These are phyloP conservation scores for Melanotaenia maccullochi DNA, from an alignment of 2,797 vertebrate genomes.

Conservation along the genomic window DNA sequence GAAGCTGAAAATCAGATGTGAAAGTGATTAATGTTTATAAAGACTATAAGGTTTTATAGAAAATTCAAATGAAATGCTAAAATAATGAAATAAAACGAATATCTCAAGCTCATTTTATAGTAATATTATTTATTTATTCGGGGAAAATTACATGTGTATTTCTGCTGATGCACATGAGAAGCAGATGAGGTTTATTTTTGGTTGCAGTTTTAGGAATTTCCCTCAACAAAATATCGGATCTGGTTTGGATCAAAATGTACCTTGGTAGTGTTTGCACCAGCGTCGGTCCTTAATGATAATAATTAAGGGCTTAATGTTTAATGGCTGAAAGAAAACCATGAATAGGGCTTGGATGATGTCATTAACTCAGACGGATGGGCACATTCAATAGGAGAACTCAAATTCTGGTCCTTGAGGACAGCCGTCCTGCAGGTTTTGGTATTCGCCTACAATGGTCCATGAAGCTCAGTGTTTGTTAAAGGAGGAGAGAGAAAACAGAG, in stretches of 20 bases:
- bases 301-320: not conserved
- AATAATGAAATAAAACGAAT: no score
- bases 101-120: no score
- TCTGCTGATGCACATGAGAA: not conserved
- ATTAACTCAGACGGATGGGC: accelerated
- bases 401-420: not conserved
- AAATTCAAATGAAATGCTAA: no score
- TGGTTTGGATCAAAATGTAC: not conserved
- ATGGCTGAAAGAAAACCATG: slow-evolving; percentile 1
- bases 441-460: slow-evolving; percentile 10
- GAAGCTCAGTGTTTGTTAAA: slow-evolving; percentile 59
- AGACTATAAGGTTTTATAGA: no score
- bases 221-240: no score
- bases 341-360: not conserved
- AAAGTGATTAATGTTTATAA: not conserved
- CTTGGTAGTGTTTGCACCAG: not conserved
- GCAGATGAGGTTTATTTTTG: not conserved
- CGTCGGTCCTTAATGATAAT: slow-evolving; percentile 9
- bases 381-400: not conserved
- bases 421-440: no score
- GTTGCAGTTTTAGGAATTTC: no score
- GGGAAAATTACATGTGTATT: not conserved
- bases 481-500: slow-evolving; percentile 39
- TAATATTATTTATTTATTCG: not conserved
- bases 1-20: not conserved